phyloP scores from a whole-genome alignment of 2,797 vertebrate species.

The Crotalus adamanteus region DNA sequence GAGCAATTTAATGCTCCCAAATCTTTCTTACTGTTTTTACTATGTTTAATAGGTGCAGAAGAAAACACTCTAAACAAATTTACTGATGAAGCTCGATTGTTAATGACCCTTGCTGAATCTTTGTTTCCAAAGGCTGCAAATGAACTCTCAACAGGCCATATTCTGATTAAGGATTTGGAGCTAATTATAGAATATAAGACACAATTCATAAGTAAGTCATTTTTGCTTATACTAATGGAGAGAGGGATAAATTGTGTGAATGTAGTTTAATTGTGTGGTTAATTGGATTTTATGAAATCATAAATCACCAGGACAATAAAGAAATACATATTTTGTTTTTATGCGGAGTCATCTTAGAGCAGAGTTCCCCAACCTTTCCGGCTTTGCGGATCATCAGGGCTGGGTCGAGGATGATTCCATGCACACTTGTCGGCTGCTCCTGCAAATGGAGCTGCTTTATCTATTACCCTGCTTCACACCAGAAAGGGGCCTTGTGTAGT shows the following conservation, averaged over 20 bases:
- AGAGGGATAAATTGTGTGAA: not conserved
- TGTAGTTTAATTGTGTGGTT: not conserved
- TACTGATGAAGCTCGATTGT: constrained; percentile 69
- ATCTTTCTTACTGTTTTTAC: not conserved
- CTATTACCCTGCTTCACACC: too few species aligned
- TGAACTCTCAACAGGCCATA: constrained; percentile 63
- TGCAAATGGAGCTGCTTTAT: too few species aligned
- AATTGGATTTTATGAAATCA: not conserved
- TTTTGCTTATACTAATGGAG: not conserved
- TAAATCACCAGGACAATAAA: not conserved
- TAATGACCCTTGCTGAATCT: constrained; percentile 73
- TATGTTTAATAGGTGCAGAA: constrained; percentile 70
- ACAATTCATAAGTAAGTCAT: constrained; percentile 76
- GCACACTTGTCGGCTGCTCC: too few species aligned
- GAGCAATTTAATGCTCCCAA: not conserved
- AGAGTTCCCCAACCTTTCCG: too few species aligned
- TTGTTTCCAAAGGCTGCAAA: constrained; percentile 60
- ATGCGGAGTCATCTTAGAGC: too few species aligned
- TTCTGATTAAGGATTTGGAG: constrained; percentile 75
- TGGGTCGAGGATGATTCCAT: not conserved
- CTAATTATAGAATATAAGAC: constrained; percentile 61
- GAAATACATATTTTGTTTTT: not conserved
- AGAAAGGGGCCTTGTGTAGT: not conserved
- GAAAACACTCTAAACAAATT: constrained; percentile 70
- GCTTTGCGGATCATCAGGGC: too few species aligned